Base-by-base conservation (phyloP, 2,797 vertebrate species). In the Orientallactaga sibirica region DNA sequence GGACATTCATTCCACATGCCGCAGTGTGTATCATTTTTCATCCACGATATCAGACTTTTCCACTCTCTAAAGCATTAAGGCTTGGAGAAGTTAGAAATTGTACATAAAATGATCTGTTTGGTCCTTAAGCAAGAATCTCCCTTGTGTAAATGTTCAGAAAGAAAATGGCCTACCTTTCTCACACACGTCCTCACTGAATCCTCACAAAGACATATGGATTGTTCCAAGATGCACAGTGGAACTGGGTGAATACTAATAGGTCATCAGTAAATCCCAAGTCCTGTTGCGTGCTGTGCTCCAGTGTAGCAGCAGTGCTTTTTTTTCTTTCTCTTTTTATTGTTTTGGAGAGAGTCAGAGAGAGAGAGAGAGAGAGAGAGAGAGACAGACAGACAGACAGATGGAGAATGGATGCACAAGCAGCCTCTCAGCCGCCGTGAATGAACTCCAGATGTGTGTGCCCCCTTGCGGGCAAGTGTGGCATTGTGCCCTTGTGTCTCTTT, bases 91-190 rank as follows among this genome's bases (percentile, higher is more conserved):
- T 88, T 88, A 48, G 1, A 84, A 85, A 41, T 25, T 93, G 77
- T 77, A 43, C 68, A 74, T 58, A 84, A 93, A 96, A 89, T 78
- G 22, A 58, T 33, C 58, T 41, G 81, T 91, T 92, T 86, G 48
- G 25, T 70, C 58, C 89, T 16, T 76, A 84, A 88, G 33, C 70
- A 70, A 2, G 73, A 67, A 62, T 61, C 22, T 43, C 67, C 55
- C 79, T 77, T 61, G 43, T 81, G 91, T 76, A 71, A 15, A 61
- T 37, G 37, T 84, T 91, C 55, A 25, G 71, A 22, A 73, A 66
- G 62, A 66, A 86, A 27, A 70, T 6, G 64, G 27, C 25, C 67
- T 73, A 27, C 27, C 1, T 41, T 76, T 89, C 43, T 75, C 55
- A 66, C 2, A 2, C 5, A 29, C 2, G 18, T 33, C 11, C 52